phyloP scores from a whole-genome alignment of 2,113 vertebrate species.

The Monarcha castaneiventris region DNA sequence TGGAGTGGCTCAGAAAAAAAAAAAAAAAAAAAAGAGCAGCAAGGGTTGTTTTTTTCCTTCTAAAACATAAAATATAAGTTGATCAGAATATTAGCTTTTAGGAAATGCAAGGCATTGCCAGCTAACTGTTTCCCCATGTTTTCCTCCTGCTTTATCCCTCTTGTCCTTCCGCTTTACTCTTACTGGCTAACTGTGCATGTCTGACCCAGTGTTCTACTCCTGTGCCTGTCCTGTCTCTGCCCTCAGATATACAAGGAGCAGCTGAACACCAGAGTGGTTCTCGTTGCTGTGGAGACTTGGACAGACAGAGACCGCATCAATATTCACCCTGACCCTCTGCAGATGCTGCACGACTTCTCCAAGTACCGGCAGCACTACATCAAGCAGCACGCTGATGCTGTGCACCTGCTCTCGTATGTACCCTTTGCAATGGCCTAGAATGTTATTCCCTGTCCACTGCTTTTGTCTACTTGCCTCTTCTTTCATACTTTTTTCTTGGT shows the following conservation, averaged over 20 bases:
- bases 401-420: constrained; percentile 94
- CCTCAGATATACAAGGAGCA: constrained; percentile 96
- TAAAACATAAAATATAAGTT: not conserved
- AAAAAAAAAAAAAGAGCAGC: not conserved
- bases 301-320: constrained; percentile 90
- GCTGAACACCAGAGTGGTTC: constrained; percentile 93
- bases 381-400: constrained; percentile 87
- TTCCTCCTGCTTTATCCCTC: constrained; percentile 71
- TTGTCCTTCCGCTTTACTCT: constrained; percentile 69
- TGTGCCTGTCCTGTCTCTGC: constrained; percentile 77
- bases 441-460: not conserved
- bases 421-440: not conserved
- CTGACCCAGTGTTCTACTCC: constrained; percentile 81
- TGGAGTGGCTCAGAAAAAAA: not conserved
- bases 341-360: constrained; percentile 92
- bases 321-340: constrained; percentile 85
- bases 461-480: not conserved
- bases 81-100: not conserved
- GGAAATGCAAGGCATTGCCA: not conserved
- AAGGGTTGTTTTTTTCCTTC: not conserved
- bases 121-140: constrained; percentile 70
- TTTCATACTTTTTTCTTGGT: not conserved
- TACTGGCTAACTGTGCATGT: constrained; percentile 71
- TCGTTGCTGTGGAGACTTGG: constrained; percentile 96
- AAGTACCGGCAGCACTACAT: constrained; percentile 92